Evolutionary conservation across 1,140 invertebrate species (phyloP).

Genomic region (Brachionus rotundiformis): DNA sequence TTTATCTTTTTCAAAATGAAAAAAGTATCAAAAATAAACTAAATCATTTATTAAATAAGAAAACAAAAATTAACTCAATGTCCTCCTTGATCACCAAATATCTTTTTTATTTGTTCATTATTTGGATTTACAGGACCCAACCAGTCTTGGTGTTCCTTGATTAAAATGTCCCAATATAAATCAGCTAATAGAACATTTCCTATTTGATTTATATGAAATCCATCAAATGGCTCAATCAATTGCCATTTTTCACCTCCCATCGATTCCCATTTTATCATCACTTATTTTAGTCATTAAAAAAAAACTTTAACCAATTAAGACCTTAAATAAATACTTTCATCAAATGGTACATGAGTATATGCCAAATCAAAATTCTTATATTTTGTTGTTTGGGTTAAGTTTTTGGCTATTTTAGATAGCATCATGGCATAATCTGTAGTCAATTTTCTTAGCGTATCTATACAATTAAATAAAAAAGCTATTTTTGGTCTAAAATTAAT

Average conservation of each 20-base stretch:
- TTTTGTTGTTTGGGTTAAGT: slow-evolving; percentile 58
- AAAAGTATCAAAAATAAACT: neutral
- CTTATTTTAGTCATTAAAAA: slow-evolving; percentile 54
- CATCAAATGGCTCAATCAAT: slow-evolving; percentile 66
- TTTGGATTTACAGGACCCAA: slow-evolving; percentile 60
- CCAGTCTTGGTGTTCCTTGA: slow-evolving; percentile 56
- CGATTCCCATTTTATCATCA: slow-evolving; percentile 60
- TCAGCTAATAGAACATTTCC: slow-evolving; percentile 58
- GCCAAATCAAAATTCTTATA: slow-evolving; percentile 63
- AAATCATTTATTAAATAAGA: neutral
- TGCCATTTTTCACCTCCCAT: slow-evolving; percentile 62
- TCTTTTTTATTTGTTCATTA: slow-evolving; percentile 56
- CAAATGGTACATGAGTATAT: slow-evolving; percentile 64
- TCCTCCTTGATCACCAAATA: slow-evolving; percentile 59
- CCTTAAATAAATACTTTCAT: slow-evolving; percentile 60
- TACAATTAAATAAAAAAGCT: neutral
- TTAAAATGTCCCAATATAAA: slow-evolving; percentile 61
- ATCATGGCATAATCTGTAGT: slow-evolving; percentile 58
- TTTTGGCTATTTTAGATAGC: slow-evolving; percentile 60
- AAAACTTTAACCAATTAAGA: no score
- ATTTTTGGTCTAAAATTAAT: slow-evolving; percentile 54
- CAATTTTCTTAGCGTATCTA: slow-evolving; percentile 37
- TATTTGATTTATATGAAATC: slow-evolving; percentile 64
- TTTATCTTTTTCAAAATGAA: neutral
- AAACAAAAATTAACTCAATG: slow-evolving; percentile 52